phyloP scores from a whole-genome alignment of 2,113 vertebrate species.

The Apeltes quadracus region DNA sequence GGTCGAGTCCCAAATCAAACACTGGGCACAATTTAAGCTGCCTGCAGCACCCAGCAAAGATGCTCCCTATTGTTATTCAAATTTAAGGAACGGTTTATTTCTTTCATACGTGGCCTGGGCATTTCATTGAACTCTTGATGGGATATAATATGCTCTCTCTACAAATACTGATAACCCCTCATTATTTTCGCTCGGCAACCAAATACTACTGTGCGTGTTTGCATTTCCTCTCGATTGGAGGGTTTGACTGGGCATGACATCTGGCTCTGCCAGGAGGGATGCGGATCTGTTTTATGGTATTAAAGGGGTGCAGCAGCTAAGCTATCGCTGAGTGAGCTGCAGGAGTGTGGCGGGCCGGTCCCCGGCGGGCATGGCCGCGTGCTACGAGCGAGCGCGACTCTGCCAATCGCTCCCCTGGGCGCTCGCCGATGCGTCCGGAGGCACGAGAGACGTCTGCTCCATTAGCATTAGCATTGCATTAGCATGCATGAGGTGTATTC shows the following conservation, averaged over 20 bases:
- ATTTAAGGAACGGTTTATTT: constrained; percentile 47
- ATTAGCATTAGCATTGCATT: constrained; percentile 46
- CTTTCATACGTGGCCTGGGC: constrained; percentile 27
- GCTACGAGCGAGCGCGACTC: constrained; percentile 13
- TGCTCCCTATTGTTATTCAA: constrained; percentile 74
- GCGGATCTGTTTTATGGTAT: constrained; percentile 59
- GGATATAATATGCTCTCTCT: constrained; percentile 38
- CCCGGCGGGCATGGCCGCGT: constrained; percentile 48
- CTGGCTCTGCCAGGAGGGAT: constrained; percentile 43
- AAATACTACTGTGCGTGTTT: constrained; percentile 46
- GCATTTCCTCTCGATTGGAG: constrained; percentile 42
- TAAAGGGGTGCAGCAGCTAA: constrained; percentile 58
- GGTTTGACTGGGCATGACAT: constrained; percentile 36
- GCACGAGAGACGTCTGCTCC: constrained; percentile 37
- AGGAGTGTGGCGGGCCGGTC: constrained; percentile 36
- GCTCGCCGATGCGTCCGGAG: constrained; percentile 26
- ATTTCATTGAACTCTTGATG: constrained; percentile 48
- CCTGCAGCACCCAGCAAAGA: constrained; percentile 53
- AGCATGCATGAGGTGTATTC: constrained; percentile 52
- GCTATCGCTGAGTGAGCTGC: constrained; percentile 41
- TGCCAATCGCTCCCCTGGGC: constrained; percentile 57
- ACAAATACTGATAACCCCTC: constrained; percentile 41
- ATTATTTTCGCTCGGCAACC: constrained; percentile 50
- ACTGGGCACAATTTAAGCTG: constrained; percentile 56
- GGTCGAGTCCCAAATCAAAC: constrained; percentile 69